Evolutionary conservation across 1,140 invertebrate genomes (phyloP), one percentile per base, ranked within the genome.

Genomic region (Subanguina moxae): DNA sequence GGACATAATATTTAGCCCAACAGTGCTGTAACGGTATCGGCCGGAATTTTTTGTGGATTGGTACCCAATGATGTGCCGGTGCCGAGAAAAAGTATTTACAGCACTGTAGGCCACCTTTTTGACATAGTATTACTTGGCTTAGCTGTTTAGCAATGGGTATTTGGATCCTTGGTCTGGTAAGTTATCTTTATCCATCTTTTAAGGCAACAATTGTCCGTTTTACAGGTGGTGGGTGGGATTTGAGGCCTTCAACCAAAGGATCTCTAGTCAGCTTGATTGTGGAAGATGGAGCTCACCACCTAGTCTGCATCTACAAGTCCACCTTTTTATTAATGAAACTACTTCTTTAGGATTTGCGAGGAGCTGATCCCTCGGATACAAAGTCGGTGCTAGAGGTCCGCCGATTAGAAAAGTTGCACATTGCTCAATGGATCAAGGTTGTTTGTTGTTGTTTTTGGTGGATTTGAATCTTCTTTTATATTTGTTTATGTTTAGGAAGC

Each of bases 91-190:
- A n/a, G n/a, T n/a, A n/a, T n/a, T n/a, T n/a, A n/a, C n/a, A n/a
- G n/a, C n/a, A n/a, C n/a, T n/a, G n/a, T n/a, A n/a, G n/a, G n/a
- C n/a, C n/a, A n/a, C n/a, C n/a, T n/a, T n/a, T n/a, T n/a, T n/a
- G n/a, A n/a, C n/a, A n/a, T n/a, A n/a, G n/a, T n/a, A n/a, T 1
- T 13, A 93, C 91, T 75, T 46, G 19, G 15, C 8, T 11, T 13
- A 93, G 91, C 74, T 61, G 21, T 84, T 65, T 84, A 93, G 91
- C 74, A 94, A 94, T 84, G 92, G 93, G 9, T 83, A 90, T 11
- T 78, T 92, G 48, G 94, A 97, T 85, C 94, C 94, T 1, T 97
- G 94, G 69, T 71, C 69, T 32, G 67, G 67, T 27, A 38, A 38
- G 32, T 38, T 11, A 38, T 59, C 5, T 59, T 52, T 52, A 19